Evolutionary conservation across 2,113 vertebrate species (phyloP).

Genomic region (Nipponia nippon): DNA sequence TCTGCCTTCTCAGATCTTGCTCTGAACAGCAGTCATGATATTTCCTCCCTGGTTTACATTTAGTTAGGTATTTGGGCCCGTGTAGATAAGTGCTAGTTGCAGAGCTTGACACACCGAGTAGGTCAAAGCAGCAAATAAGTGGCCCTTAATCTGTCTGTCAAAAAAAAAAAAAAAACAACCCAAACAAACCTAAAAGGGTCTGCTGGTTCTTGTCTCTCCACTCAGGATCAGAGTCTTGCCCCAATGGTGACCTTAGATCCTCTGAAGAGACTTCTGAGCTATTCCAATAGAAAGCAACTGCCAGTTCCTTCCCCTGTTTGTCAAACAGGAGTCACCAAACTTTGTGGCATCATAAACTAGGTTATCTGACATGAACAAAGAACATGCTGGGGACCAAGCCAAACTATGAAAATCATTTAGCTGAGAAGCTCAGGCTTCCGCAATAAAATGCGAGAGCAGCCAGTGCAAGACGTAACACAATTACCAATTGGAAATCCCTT

Average conservation of each 20-base stretch:
- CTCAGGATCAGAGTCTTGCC: background rate
- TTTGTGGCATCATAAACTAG: background rate
- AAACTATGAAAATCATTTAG: background rate
- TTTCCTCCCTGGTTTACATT: background rate
- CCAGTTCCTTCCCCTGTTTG: background rate
- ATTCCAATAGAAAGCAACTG: background rate
- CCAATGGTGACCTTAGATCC: background rate
- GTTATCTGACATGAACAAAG: background rate
- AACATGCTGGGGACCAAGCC: background rate
- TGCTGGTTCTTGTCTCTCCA: background rate
- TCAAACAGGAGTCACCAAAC: background rate
- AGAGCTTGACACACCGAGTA: background rate
- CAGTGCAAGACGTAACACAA: background rate
- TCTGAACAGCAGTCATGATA: background rate
- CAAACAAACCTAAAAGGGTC: background rate
- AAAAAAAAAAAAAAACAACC: background rate
- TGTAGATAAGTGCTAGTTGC: background rate
- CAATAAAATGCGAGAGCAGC: background rate
- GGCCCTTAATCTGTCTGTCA: background rate
- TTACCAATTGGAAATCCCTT: background rate
- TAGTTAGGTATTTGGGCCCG: background rate
- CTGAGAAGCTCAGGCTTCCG: background rate
- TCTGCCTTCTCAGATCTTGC: background rate
- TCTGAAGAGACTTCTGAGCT: background rate
- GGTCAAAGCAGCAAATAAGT: background rate